These are phyloP conservation scores for Macropus fuliginosus DNA, from an alignment of 2,797 vertebrate genomes.

Conservation along the genomic window DNA sequence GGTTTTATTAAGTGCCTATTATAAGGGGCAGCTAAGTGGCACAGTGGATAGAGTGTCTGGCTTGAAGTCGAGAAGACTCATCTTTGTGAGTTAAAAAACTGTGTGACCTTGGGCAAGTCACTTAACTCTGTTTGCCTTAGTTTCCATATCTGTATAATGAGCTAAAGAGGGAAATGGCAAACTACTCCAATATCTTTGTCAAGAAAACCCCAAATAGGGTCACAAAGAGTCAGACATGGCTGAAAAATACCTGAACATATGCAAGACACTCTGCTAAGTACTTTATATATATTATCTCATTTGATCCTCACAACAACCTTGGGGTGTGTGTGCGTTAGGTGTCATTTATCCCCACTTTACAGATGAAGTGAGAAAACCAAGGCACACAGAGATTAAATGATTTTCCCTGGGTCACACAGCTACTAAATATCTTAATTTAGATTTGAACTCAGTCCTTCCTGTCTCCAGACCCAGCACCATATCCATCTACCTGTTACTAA, in stretches of 20 bases:
- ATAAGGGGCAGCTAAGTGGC: not conserved
- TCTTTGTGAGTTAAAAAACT: not conserved
- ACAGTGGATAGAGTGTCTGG: not conserved
- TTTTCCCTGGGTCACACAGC: not conserved
- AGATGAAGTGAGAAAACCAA: not conserved
- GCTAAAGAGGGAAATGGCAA: not conserved
- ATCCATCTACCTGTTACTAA: not conserved
- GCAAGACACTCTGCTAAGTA: not conserved
- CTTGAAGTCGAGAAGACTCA: not conserved
- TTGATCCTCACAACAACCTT: not conserved
- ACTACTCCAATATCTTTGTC: not conserved
- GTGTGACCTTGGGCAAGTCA: not conserved
- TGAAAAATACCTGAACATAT: not conserved
- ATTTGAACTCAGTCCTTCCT: not conserved
- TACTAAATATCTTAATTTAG: not conserved
- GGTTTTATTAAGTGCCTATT: not conserved
- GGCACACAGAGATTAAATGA: not conserved
- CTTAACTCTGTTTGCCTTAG: not conserved
- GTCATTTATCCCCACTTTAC: not conserved
- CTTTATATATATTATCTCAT: not conserved
- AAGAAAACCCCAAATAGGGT: not conserved
- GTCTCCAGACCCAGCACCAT: not conserved
- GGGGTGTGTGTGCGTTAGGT: not conserved
- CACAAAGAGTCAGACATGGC: not conserved
- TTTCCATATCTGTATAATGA: not conserved